Evolutionary conservation across 2,888 invertebrate genomes (phyloP).

Genomic region (Noctua janthina): DNA sequence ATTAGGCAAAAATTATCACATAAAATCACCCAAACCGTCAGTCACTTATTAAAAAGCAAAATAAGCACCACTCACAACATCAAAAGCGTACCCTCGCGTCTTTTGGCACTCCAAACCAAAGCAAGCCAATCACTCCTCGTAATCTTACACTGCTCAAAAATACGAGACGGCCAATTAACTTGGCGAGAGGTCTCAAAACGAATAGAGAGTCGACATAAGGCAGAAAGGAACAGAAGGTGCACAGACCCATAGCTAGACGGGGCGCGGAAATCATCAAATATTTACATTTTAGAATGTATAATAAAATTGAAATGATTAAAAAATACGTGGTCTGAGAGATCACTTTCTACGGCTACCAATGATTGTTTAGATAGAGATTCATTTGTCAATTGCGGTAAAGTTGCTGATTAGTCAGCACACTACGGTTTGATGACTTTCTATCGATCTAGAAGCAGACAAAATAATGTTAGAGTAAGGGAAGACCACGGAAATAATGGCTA

Average conservation of each 20-base stretch:
- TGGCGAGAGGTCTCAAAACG: conserved; percentile 40
- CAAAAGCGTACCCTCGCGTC: conserved; percentile 6
- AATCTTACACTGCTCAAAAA: conserved; percentile 60
- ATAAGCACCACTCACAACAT: conserved; percentile 15
- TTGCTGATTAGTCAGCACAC: no score
- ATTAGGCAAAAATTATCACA: background rate
- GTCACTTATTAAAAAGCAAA: conserved; percentile 18
- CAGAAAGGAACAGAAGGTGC: conserved; percentile 19
- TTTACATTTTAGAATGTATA: background rate
- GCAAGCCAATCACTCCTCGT: conserved; percentile 50
- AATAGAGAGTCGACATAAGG: conserved; percentile 3
- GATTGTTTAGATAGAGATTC: background rate
- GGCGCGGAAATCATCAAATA: background rate
- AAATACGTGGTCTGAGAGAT: background rate
- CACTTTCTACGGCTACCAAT: background rate
- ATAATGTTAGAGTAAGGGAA: no score
- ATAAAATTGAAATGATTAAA: background rate
- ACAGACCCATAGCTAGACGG: background rate
- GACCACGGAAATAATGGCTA: no score
- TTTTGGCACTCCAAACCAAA: conserved; percentile 46
- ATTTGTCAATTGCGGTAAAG: background rate
- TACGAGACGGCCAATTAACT: conserved; percentile 55
- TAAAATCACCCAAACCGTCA: background rate
- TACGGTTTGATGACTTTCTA: no score
- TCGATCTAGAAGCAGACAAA: no score